These are phyloP conservation scores for Diogma glabrata DNA, from an alignment of 2,888 invertebrate genomes.

Conservation along the genomic window DNA sequence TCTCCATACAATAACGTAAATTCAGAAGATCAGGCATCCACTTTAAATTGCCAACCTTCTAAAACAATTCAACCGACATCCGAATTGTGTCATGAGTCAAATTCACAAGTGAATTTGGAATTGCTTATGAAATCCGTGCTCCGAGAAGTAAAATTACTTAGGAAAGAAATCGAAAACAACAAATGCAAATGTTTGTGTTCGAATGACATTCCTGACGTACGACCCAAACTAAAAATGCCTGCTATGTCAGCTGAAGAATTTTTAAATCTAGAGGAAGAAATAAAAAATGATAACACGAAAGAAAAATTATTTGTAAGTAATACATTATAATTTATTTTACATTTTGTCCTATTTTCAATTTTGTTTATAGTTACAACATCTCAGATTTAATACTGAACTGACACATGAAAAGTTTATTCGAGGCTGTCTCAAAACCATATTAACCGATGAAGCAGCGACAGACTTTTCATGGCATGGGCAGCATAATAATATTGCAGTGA, in stretches of 20 bases:
- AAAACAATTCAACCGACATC: no score
- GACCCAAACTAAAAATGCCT: background rate
- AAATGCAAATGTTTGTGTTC: background rate
- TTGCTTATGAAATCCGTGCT: background rate
- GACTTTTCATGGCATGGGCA: slow-evolving; percentile 14
- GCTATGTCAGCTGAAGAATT: background rate
- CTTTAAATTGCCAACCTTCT: no score
- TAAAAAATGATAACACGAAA: background rate
- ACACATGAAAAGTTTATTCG: background rate
- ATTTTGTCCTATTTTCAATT: no score
- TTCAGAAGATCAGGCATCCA: no score
- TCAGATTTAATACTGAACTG: background rate
- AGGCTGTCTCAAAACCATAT: slow-evolving; percentile 9
- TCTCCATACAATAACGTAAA: background rate
- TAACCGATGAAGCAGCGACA: slow-evolving; percentile 13
- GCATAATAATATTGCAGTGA: slow-evolving; percentile 9
- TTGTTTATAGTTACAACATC: background rate
- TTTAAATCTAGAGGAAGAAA: background rate
- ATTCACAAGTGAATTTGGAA: background rate
- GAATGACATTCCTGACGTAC: no score
- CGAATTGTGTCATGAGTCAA: no score
- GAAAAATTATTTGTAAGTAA: background rate
- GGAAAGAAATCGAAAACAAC: background rate
- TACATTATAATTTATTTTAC: background rate
- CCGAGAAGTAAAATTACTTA: background rate